A percentile compares a stretch with the other conserved stretches of the same genome.
These are phyloP conservation scores for Monodelphis domestica DNA, from an alignment of 2,797 vertebrate genomes.

Conservation along the genomic window DNA sequence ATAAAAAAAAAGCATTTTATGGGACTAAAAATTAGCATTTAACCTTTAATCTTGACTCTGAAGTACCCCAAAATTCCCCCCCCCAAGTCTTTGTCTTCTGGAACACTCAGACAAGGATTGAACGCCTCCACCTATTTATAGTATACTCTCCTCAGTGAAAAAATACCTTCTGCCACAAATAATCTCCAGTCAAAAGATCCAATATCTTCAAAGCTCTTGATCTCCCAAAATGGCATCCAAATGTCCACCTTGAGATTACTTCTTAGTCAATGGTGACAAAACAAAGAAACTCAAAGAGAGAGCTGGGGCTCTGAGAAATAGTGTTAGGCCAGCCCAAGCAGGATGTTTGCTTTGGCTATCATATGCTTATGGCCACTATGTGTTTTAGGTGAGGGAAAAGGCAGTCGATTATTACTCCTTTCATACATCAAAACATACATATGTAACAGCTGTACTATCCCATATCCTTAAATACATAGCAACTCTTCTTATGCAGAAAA, in stretches of 20 bases:
- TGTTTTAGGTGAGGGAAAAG: not conserved
- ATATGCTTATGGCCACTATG: not conserved
- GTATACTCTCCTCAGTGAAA: too few species aligned
- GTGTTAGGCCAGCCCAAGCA: not conserved
- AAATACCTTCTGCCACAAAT: too few species aligned
- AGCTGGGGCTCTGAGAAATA: not conserved
- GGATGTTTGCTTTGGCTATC: not conserved
- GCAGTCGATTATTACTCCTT: not conserved
- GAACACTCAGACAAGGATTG: not conserved
- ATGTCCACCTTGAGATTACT: not conserved
- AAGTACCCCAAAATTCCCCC: not conserved
- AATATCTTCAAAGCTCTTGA: too few species aligned
- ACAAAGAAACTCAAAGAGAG: not conserved
- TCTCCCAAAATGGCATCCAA: too few species aligned
- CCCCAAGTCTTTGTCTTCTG: not conserved
- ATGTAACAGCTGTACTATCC: not conserved
- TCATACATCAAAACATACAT: not conserved
- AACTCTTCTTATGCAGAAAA: not conserved
- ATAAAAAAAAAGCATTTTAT: not conserved
- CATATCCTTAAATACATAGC: not conserved
- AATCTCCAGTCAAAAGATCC: too few species aligned
- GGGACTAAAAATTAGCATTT: not conserved
- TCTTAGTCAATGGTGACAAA: not conserved
- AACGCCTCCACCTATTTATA: not conserved
- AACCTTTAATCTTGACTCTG: not conserved